Conservation (phyloP, 2,113 vertebrate genomes). For the Acrocephalus arundinaceus region DNA sequence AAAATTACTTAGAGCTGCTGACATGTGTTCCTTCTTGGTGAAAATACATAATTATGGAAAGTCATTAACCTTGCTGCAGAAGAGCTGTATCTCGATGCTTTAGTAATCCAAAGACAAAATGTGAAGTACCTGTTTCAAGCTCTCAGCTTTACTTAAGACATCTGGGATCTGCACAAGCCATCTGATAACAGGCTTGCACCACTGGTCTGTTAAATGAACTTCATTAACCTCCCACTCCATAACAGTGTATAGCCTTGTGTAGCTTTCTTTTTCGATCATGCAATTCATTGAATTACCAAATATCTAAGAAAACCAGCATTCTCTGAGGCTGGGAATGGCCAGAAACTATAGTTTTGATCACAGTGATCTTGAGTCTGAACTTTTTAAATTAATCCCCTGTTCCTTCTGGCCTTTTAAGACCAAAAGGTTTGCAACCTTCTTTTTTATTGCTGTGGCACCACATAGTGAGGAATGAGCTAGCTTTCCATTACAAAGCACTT, state of each 20-base stretch:
- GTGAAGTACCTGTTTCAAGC: neutral
- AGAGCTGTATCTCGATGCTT: neutral
- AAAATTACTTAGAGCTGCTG: neutral
- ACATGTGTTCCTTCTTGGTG: neutral
- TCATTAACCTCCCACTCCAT: slow-evolving; percentile 34
- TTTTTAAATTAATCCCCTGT: neutral
- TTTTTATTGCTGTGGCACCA: neutral
- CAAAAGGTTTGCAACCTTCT: neutral
- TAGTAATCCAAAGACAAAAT: neutral
- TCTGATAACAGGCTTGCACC: slow-evolving; percentile 40
- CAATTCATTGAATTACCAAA: neutral
- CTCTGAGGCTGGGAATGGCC: neutral
- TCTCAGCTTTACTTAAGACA: slow-evolving; percentile 16
- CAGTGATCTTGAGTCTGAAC: neutral
- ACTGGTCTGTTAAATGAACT: slow-evolving; percentile 63
- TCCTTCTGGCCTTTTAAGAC: slow-evolving; percentile 3
- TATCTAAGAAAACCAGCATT: neutral
- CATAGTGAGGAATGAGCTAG: neutral
- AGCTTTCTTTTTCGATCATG: neutral
- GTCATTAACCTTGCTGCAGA: neutral
- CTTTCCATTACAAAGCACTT: slow-evolving; percentile 56
- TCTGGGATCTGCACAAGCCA: slow-evolving; percentile 36
- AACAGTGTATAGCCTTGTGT: neutral
- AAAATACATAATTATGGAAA: neutral
- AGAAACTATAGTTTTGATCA: neutral